These are phyloP conservation scores for Pecten maximus DNA, from an alignment of 2,888 invertebrate species.

Conservation along the genomic window DNA sequence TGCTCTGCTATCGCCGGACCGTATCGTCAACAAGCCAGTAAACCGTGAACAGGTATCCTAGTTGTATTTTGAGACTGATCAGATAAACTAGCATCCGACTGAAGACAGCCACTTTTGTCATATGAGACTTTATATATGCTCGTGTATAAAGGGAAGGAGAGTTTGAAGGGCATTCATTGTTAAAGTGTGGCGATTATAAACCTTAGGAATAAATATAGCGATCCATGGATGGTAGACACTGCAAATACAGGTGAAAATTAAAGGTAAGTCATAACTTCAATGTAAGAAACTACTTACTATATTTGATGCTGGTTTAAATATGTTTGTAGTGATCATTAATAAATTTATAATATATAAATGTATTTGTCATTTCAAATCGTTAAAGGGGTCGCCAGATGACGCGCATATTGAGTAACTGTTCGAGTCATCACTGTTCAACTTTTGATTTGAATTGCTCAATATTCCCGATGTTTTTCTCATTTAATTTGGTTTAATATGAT, in stretches of 20 bases:
- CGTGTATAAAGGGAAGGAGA: background rate
- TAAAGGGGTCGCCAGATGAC: background rate
- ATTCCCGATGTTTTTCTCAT: background rate
- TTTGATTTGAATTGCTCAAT: background rate
- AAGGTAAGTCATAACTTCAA: background rate
- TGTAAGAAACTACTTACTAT: background rate
- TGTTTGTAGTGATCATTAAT: background rate
- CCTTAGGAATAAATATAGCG: background rate
- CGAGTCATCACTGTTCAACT: background rate
- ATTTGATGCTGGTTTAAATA: background rate
- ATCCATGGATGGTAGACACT: background rate
- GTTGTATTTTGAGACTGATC: background rate
- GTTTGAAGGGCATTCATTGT: conserved; percentile 29
- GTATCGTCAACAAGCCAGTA: background rate
- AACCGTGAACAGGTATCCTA: background rate
- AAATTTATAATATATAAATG: background rate
- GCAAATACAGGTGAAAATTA: background rate
- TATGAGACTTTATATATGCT: background rate
- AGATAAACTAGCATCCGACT: background rate
- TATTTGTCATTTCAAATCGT: background rate
- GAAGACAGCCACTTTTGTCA: background rate
- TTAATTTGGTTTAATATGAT: no score
- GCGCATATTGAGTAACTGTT: background rate
- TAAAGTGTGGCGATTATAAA: background rate
- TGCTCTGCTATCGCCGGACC: background rate